Conservation (phyloP, 2,113 vertebrate species). For the Cyprinodon tularosa region DNA sequence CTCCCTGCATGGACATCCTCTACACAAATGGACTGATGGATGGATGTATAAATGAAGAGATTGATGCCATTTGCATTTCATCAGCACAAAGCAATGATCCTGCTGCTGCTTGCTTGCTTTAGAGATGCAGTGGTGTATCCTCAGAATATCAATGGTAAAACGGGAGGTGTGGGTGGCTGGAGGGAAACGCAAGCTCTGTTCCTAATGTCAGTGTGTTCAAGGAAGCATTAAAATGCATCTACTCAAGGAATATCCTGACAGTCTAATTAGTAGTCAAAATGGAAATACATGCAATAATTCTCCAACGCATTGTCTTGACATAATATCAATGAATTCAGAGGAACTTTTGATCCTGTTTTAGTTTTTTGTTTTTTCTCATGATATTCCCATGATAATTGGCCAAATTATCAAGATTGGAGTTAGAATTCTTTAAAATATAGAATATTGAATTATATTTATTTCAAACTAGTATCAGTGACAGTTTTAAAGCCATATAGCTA, state of each 20-base stretch:
- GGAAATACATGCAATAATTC: not conserved
- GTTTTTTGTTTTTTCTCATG: not conserved
- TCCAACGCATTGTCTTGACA: not conserved
- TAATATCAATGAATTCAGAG: no score
- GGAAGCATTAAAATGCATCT: constrained; percentile 14
- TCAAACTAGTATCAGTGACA: no score
- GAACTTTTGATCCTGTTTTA: no score
- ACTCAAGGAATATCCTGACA: not conserved
- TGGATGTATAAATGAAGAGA: constrained; percentile 41
- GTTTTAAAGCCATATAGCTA: no score
- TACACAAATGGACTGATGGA: not conserved
- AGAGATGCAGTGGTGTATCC: constrained; percentile 21
- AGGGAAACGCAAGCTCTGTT: constrained; percentile 15
- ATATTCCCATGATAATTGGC: not conserved
- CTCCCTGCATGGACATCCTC: not conserved
- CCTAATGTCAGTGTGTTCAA: constrained; percentile 6
- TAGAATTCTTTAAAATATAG: not conserved
- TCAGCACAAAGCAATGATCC: constrained; percentile 36
- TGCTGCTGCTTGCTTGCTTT: constrained; percentile 18
- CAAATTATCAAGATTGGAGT: not conserved
- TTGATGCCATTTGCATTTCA: constrained; percentile 54
- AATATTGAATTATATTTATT: not conserved
- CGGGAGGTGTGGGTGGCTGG: not conserved
- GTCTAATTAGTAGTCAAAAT: not conserved
- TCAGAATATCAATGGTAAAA: constrained; percentile 33